Evolutionary conservation across 2,113 vertebrate genomes (phyloP).

Genomic region (Octodon degus): DNA sequence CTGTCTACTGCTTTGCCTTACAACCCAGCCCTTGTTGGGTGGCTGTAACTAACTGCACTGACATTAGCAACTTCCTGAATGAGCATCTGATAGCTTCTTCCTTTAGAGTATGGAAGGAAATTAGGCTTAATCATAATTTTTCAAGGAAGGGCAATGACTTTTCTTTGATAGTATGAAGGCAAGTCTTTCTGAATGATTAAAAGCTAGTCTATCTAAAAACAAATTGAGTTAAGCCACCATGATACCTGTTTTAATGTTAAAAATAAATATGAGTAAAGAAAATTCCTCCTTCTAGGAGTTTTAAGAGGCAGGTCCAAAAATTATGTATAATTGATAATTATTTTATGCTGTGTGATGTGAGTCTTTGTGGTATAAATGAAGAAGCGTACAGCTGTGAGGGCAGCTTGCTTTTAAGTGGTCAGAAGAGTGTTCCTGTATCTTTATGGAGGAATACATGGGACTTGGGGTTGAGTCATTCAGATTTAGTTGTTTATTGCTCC

Average conservation of each 20-base stretch:
- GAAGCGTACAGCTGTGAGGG: background rate
- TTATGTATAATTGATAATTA: background rate
- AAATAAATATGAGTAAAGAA: background rate
- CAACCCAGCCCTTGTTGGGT: background rate
- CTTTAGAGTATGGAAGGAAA: background rate
- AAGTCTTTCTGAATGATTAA: background rate
- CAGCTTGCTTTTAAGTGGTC: background rate
- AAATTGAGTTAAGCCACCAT: background rate
- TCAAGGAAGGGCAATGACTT: background rate
- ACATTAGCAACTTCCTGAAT: background rate
- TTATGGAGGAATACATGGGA: background rate
- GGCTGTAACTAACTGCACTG: conserved; percentile 29
- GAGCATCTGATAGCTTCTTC: background rate
- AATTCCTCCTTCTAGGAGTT: background rate
- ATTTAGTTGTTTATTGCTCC: conserved; percentile 35
- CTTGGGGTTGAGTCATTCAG: background rate
- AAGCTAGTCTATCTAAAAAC: conserved; percentile 1
- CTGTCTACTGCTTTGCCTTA: background rate
- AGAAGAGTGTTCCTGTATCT: background rate
- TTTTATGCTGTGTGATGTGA: background rate
- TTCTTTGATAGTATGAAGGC: background rate
- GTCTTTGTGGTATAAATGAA: background rate
- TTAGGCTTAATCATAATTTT: conserved; percentile 19
- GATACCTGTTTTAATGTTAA: background rate
- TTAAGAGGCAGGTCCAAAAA: background rate